Evolutionary conservation across 2,888 invertebrate species (phyloP), one percentile per base, ranked within the genome.

Genomic region (Agonopterix arenella): DNA sequence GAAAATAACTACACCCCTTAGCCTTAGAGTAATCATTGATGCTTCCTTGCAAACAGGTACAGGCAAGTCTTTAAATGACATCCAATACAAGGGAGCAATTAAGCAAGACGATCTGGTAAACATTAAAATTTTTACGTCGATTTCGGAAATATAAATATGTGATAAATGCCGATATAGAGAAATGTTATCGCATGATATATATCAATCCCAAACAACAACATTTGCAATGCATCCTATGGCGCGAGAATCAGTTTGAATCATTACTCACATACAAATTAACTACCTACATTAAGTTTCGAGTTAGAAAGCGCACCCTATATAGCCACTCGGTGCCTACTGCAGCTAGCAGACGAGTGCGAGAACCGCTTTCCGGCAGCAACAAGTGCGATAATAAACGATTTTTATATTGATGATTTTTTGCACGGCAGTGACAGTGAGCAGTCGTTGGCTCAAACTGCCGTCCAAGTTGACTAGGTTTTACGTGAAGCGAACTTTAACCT

Each of bases 281-380:
- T 5, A n/a, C n/a, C 50, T 5, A 56, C 53, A 13, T 47, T 57
- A 5, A 55, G 49, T 11, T 52, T 54, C 46, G 57, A 54, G 1
- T 11, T 55, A n/a, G n/a, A n/a, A n/a, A n/a, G n/a, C n/a, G n/a
- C n/a, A n/a, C n/a, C n/a, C n/a, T n/a, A n/a, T n/a, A n/a, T n/a
- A n/a, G n/a, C n/a, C n/a, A n/a, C n/a, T n/a, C n/a, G n/a, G n/a
- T n/a, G n/a, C n/a, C n/a, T n/a, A n/a, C n/a, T n/a, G n/a, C n/a
- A n/a, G n/a, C n/a, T n/a, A n/a, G n/a, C n/a, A n/a, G n/a, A n/a
- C n/a, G n/a, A n/a, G n/a, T n/a, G n/a, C n/a, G n/a, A n/a, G n/a
- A n/a, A n/a, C n/a, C n/a, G n/a, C n/a, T n/a, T n/a, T n/a, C n/a
- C n/a, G n/a, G n/a, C n/a, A n/a, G n/a, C n/a, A n/a, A n/a, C n/a